A percentile compares a stretch with the other conserved stretches of the same genome.
Evolutionary conservation across 1,140 invertebrate genomes (phyloP).

Genomic region (Drosophila littoralis): DNA sequence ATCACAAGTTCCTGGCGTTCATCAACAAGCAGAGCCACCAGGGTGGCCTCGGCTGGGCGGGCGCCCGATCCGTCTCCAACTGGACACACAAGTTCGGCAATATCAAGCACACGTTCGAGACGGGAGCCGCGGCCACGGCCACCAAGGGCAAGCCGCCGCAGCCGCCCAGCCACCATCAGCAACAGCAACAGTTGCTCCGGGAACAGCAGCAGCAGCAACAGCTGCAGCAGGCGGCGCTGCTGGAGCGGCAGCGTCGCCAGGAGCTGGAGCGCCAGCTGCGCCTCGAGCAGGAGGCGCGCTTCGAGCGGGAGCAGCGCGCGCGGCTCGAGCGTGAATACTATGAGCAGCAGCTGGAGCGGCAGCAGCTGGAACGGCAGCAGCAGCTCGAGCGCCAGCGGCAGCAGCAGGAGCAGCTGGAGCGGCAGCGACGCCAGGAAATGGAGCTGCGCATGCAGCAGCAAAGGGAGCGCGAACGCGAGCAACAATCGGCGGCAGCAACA

Average conservation of each 20-base stretch:
- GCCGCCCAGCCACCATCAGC: conserved; percentile 52
- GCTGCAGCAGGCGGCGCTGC: conserved; percentile 49
- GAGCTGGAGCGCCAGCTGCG: conserved; percentile 68
- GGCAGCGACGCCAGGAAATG: conserved; percentile 62
- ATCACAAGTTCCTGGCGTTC: conserved; percentile 92
- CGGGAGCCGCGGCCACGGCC: conserved; percentile 59
- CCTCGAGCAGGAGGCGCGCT: conserved; percentile 62
- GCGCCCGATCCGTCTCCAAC: conserved; percentile 84
- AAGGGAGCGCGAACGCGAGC: conserved; percentile 59
- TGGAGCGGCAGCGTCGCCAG: conserved; percentile 66
- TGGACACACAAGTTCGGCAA: conserved; percentile 93
- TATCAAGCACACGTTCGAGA: conserved; percentile 93
- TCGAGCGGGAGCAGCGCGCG: conserved; percentile 65
- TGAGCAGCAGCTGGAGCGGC: conserved; percentile 64
- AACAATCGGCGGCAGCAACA: conserved; percentile 5
- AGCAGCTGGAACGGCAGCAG: conserved; percentile 62
- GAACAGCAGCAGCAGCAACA: conserved; percentile 64
- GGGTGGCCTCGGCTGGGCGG: conserved; percentile 74
- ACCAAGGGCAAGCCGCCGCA: conserved; percentile 74
- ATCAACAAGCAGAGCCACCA: conserved; percentile 90
- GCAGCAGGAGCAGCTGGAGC: conserved; percentile 61
- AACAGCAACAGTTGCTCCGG: conserved; percentile 55
- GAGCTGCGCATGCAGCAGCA: conserved; percentile 62
- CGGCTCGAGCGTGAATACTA: conserved; percentile 68
- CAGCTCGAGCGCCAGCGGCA: conserved; percentile 47